phyloP scores from a whole-genome alignment of 2,113 vertebrate genomes.

The Ondatra zibethicus region DNA sequence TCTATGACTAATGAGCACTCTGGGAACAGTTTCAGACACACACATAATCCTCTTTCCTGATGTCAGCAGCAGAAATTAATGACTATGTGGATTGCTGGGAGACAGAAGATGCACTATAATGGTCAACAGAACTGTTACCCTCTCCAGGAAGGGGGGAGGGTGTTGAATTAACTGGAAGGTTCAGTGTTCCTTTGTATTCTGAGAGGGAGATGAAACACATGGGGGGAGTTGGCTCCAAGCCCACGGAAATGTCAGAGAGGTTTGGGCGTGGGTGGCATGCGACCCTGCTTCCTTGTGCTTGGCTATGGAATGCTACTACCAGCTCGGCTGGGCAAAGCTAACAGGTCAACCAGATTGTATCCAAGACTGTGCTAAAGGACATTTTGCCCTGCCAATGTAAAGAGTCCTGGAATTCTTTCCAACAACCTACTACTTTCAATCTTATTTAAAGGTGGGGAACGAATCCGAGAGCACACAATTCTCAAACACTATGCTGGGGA shows the following conservation, averaged over 20 bases:
- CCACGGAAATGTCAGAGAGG: conserved; percentile 56
- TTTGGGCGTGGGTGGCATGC: conserved; percentile 41
- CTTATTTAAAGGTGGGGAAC: background rate
- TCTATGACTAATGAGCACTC: conserved; percentile 83
- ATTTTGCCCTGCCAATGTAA: background rate
- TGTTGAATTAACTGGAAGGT: conserved; percentile 68
- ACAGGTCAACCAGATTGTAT: background rate
- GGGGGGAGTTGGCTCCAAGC: conserved; percentile 2
- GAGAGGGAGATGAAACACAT: conserved; percentile 38
- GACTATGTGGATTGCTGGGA: conserved; percentile 71
- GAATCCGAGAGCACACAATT: background rate
- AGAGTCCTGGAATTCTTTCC: background rate
- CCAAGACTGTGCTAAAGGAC: background rate
- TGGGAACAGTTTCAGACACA: conserved; percentile 82
- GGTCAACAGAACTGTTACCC: conserved; percentile 72
- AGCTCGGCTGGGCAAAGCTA: conserved; percentile 56
- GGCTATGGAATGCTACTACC: background rate
- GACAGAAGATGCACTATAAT: conserved; percentile 68
- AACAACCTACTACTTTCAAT: background rate
- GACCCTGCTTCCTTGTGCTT: conserved; percentile 39
- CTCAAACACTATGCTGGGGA: background rate
- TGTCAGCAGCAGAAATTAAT: conserved; percentile 80
- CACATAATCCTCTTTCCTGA: conserved; percentile 80
- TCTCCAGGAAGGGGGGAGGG: background rate
- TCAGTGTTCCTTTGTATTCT: conserved; percentile 41